Evolutionary conservation across 2,113 vertebrate genomes (phyloP), one percentile per base, ranked within the genome.

Genomic region (Tachycineta bicolor): DNA sequence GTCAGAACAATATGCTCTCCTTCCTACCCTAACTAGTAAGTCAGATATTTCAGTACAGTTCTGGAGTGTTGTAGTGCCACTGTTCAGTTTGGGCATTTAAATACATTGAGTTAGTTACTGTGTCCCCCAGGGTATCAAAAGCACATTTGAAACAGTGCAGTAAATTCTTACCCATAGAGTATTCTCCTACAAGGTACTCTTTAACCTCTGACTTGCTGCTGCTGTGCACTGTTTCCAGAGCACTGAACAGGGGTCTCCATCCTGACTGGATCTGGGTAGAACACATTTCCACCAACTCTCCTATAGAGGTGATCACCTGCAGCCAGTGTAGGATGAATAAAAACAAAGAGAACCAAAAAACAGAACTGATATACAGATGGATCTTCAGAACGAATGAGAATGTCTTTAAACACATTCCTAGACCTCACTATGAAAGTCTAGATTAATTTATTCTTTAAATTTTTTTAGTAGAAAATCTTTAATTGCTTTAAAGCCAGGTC

Each of bases 221-320:
- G 23, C 99, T 97, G 86, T 98, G 99, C 34, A 99, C 99, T 0
- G 99, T 99, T 89, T 99, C 98, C 94, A 99, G 98, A 19, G 99
- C 99, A 70, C 99, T 99, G 97, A 99, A 99, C 74, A 99, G 96
- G 21, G 99, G 99, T 92, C 99, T 98, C 99, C 99, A 99, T 1
- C 99, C 99, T 0, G 99, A 99, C 94, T 99, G 99, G 97, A 99
- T 99, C 90, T 99, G 99, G 20, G 98, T 98, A 50, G 99, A 99
- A 83, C 99, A 99, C 97, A 99, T 98, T 98, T 99, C 99, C 93
- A 99, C 99, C 98, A 99, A 95, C 96, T 99, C 99, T 8, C 99
- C 99, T 7, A 99, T 99, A 4, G 99, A 99, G 0, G 99, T 99
- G 53, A 99, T 95, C 41, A 99, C 99, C 99, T 99, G 78, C 41